Percentiles rank a stretch among this genome's conserved stretches.
Conservation (phyloP, 1,140 invertebrate species). For the Macrotrachela quadricornifera region DNA sequence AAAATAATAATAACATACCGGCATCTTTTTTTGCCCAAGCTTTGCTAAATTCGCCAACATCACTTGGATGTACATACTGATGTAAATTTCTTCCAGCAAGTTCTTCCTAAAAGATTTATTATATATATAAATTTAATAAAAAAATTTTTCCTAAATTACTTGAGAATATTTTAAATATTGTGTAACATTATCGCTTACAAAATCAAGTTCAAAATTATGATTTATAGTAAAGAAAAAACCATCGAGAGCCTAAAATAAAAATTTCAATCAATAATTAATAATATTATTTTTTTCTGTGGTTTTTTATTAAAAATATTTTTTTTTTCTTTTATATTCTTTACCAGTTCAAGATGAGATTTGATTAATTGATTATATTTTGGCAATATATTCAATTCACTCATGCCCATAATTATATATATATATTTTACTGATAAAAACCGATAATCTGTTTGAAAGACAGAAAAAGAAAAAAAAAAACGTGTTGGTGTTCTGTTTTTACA, state of each 20-base stretch:
- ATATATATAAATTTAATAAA: no score
- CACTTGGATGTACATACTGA: slow-evolving; percentile 31
- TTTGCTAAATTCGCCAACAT: slow-evolving; percentile 9
- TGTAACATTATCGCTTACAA: slow-evolving; percentile 71
- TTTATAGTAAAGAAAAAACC: slow-evolving; percentile 75
- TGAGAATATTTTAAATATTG: slow-evolving; percentile 63
- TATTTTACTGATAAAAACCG: no score
- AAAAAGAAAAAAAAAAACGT: no score
- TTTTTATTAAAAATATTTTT: no score
- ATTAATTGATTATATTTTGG: background rate
- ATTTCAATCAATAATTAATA: background rate
- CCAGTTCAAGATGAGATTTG: no score
- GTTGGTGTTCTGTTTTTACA: no score
- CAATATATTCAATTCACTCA: background rate
- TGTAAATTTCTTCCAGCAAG: background rate
- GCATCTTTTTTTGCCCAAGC: slow-evolving; percentile 10
- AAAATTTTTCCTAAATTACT: slow-evolving; percentile 15
- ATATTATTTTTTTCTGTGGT: no score
- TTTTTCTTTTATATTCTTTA: no score
- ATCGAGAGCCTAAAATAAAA: slow-evolving; percentile 45
- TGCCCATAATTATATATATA: no score
- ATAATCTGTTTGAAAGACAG: background rate
- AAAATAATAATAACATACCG: slow-evolving; percentile 19
- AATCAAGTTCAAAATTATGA: slow-evolving; percentile 67
- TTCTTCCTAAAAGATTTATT: no score